phyloP scores from a whole-genome alignment of 2,113 vertebrate genomes.

The Spermophilus dauricus region DNA sequence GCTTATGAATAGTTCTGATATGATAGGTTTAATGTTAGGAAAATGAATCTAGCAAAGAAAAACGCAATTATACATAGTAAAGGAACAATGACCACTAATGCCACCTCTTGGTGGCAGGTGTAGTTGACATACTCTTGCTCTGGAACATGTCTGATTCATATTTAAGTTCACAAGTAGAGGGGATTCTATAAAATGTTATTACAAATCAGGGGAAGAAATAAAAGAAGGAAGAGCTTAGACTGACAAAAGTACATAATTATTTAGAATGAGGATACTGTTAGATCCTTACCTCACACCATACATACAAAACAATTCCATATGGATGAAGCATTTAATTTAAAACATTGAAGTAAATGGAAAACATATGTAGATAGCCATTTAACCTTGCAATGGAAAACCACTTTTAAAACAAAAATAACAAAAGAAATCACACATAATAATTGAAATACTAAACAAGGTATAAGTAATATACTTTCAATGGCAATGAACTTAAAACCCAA shows the following conservation, averaged over 20 bases:
- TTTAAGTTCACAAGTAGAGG: neutral
- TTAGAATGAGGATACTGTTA: neutral
- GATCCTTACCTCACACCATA: neutral
- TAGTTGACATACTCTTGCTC: neutral
- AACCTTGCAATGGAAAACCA: neutral
- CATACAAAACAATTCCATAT: neutral
- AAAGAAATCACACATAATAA: neutral
- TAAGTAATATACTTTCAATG: neutral
- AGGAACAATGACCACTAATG: neutral
- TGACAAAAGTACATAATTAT: neutral
- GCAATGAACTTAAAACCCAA: neutral
- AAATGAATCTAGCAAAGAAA: constrained; percentile 36
- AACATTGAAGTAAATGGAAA: neutral
- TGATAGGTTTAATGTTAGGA: neutral
- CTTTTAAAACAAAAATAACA: constrained; percentile 7
- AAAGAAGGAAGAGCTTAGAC: neutral
- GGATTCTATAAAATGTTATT: constrained; percentile 2
- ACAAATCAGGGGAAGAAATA: neutral
- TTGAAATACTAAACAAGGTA: neutral
- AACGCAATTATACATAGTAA: neutral
- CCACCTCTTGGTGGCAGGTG: neutral
- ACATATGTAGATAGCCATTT: neutral
- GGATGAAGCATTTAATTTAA: constrained; percentile 2
- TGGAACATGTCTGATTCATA: neutral
- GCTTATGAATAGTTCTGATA: neutral